These are phyloP conservation scores for Drosophila macrothrix DNA, from an alignment of 2,888 invertebrate genomes.

Conservation along the genomic window DNA sequence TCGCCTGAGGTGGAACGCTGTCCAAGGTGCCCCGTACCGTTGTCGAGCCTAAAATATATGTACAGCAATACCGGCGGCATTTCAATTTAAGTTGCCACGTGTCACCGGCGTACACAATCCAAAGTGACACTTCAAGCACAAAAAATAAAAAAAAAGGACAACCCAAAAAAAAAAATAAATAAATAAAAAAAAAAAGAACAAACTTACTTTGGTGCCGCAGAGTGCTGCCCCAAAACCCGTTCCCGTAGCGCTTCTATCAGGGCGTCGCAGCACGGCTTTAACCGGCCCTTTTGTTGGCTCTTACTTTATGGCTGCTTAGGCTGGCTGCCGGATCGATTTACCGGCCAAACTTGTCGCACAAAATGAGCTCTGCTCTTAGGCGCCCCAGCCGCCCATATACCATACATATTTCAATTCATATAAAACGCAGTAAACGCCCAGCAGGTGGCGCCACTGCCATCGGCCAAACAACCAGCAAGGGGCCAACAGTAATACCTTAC, in stretches of 20 bases:
- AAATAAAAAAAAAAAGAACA: constrained; percentile 23
- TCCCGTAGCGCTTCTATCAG: constrained; percentile 3
- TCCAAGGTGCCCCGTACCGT: background rate
- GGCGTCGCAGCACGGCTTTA: constrained; percentile 41
- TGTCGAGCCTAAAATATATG: constrained; percentile 66
- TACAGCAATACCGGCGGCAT: constrained; percentile 74
- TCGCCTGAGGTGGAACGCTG: constrained; percentile 31
- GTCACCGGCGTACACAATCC: constrained; percentile 73
- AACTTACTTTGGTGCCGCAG: constrained; percentile 14
- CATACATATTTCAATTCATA: constrained; percentile 50
- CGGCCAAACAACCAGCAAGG: constrained; percentile 26
- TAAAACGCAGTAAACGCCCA: constrained; percentile 65
- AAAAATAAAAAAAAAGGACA: constrained; percentile 25
- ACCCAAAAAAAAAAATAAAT: background rate
- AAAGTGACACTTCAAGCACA: constrained; percentile 68
- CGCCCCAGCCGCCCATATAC: constrained; percentile 39
- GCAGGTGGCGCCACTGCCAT: constrained; percentile 56
- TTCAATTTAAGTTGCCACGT: constrained; percentile 81
- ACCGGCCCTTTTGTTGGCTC: constrained; percentile 61
- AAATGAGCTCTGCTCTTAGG: constrained; percentile 66
- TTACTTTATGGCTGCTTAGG: constrained; percentile 77
- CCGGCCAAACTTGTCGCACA: constrained; percentile 67
- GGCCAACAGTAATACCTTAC: constrained; percentile 35
- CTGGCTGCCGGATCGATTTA: constrained; percentile 76
- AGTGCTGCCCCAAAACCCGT: background rate